A percentile compares a stretch with the other conserved stretches of the same genome.
These are phyloP conservation scores for Oegoconia quadripuncta DNA, from an alignment of 2,888 invertebrate species.

Conservation along the genomic window DNA sequence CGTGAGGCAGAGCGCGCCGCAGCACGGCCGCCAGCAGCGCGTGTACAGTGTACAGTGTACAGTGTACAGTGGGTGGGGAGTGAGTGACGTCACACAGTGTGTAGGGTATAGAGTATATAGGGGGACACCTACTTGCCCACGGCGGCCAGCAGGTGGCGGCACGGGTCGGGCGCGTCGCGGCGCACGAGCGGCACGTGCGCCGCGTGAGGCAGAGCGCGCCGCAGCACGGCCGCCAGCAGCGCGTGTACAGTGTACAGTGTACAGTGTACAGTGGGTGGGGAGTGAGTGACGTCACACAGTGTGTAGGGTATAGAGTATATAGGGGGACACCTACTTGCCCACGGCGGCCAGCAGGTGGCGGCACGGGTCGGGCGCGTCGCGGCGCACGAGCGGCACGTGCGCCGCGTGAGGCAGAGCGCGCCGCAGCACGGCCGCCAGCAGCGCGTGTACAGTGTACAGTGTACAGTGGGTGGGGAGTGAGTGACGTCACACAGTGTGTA, in stretches of 20 bases:
- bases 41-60: conserved; percentile 61
- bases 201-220: conserved; percentile 88
- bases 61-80: neutral
- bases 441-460: no score
- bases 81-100: neutral
- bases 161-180: conserved; percentile 86
- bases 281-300: neutral
- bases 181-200: conserved; percentile 92
- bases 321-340: conserved; percentile 80
- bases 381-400: conserved; percentile 92
- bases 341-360: conserved; percentile 87
- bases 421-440: conserved; percentile 95
- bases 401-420: conserved; percentile 87
- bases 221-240: conserved; percentile 94
- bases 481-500: neutral
- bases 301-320: neutral
- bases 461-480: no score
- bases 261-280: neutral
- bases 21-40: conserved; percentile 95
- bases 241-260: conserved; percentile 77
- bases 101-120: neutral
- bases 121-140: conserved; percentile 83
- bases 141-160: conserved; percentile 85
- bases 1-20: conserved; percentile 88
- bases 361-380: conserved; percentile 87